Evolutionary conservation across 2,888 invertebrate genomes (phyloP).

Genomic region (Ophion obscuratus): DNA sequence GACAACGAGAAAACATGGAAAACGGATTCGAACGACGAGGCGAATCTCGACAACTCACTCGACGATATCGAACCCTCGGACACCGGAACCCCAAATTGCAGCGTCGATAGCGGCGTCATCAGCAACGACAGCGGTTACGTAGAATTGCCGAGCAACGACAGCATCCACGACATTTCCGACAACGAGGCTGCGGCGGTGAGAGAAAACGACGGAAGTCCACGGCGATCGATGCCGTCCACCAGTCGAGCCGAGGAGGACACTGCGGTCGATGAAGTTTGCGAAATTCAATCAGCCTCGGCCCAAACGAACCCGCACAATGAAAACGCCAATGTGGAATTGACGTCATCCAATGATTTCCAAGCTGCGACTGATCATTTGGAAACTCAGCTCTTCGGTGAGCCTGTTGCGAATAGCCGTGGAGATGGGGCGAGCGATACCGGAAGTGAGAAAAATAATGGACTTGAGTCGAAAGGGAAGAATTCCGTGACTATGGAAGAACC

Average conservation of each 20-base stretch:
- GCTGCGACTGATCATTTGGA: neutral
- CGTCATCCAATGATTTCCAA: neutral
- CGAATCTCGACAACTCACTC: slow-evolving; percentile 11
- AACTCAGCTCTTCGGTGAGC: neutral
- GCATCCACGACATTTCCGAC: slow-evolving; percentile 30
- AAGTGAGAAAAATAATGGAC: slow-evolving; percentile 10
- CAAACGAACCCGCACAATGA: slow-evolving; percentile 6
- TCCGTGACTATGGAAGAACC: slow-evolving; percentile 52
- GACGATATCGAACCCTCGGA: slow-evolving; percentile 15
- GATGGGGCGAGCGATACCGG: neutral
- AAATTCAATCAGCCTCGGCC: slow-evolving; percentile 20
- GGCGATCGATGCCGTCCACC: slow-evolving; percentile 6
- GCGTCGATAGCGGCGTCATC: slow-evolving; percentile 37
- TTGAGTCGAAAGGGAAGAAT: slow-evolving; percentile 24
- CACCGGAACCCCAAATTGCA: slow-evolving; percentile 38
- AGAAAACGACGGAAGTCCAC: slow-evolving; percentile 35
- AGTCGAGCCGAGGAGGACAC: slow-evolving; percentile 33
- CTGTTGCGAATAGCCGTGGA: neutral
- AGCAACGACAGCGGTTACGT: slow-evolving; percentile 61
- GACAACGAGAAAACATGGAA: neutral
- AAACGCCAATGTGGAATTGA: neutral
- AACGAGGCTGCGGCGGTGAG: neutral
- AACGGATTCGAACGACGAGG: neutral
- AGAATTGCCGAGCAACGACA: slow-evolving; percentile 56
- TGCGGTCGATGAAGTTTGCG: slow-evolving; percentile 22